Base-by-base conservation (phyloP, 2,888 invertebrate species). In the Perithous albicinctus region DNA sequence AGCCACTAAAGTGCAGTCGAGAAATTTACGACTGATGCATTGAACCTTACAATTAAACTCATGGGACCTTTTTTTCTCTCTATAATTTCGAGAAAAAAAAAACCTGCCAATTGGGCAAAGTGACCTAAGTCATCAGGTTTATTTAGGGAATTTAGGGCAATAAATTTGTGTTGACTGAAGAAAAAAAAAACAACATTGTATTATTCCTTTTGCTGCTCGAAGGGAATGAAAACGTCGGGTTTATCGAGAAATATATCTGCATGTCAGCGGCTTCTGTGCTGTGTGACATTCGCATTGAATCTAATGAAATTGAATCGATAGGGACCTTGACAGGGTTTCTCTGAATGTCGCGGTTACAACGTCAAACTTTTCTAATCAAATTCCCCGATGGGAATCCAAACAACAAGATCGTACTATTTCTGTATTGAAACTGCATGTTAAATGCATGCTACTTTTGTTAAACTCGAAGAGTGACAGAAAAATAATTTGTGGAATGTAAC, bases 241-340 rank as follows among this genome's bases (percentile, higher is more conserved):
- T n/a, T n/a, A 72, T 72, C 46, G 18, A 8, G 59, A 46, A 59
- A 46, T 72, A 46, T 59, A 59, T 18, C 59, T 20, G 43, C 72
- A 59, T 72, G 72, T 61, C 72, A 61, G 59, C 56, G 70, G 72
- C 72, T 72, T 72, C 72, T 6, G 26, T n/a, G 59, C 46, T 15
- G 46, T 43, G 43, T 59, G 72, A 59, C 72, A 72, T 46, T 48
- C 61, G 72, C 61, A 29, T 32, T n/a, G 29, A 48, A 72, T 59
- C 46, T 43, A 43, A 32, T 15, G 32, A 61, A 59, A 61, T 46
- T 56, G 29, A 61, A 29, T 20, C 12, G 59, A 23, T 12, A 35
- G 48, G 46, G 46, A n/a, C 26, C 43, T 46, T 10, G 23, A 41
- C 1, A 41, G 41, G 41, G 41, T n/a, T 41, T 41, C 41, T 12